A percentile compares a stretch with the other conserved stretches of the same genome.
Conservation (phyloP, 2,113 vertebrate genomes). For the Xiphophorus hellerii region DNA sequence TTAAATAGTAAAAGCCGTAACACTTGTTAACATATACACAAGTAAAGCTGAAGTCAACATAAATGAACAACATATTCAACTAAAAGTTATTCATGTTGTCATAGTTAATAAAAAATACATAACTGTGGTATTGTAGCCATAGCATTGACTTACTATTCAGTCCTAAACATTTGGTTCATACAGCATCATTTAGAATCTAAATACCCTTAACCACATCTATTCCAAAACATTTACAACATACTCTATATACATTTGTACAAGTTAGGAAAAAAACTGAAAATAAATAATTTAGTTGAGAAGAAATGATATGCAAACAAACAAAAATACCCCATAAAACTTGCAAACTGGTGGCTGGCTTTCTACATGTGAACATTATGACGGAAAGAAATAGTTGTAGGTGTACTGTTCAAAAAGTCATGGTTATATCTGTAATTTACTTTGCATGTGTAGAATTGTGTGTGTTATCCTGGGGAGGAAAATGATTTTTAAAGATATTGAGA, state of each 20-base stretch:
- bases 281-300: conserved; percentile 62
- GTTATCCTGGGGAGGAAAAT: neutral
- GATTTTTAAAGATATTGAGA: neutral
- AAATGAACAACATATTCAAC: conserved; percentile 19
- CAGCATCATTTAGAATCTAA: conserved; percentile 40
- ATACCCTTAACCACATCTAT: conserved; percentile 50
- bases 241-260: conserved; percentile 71
- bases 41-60: conserved; percentile 42
- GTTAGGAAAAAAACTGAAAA: conserved; percentile 21
- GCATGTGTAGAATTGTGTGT: neutral
- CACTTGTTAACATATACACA: conserved; percentile 28
- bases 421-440: conserved; percentile 4
- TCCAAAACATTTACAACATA: conserved; percentile 67
- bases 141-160: conserved; percentile 24
- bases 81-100: conserved; percentile 33
- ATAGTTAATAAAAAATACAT: conserved; percentile 30
- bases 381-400: neutral
- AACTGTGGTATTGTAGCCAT: conserved; percentile 13
- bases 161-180: conserved; percentile 44
- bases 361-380: conserved; percentile 9
- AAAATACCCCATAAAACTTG: neutral
- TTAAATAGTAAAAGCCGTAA: conserved; percentile 26
- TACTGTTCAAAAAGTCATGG: neutral
- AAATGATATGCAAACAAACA: conserved; percentile 9
- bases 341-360: neutral